phyloP scores from a whole-genome alignment of 1,140 invertebrate genomes.

The Sycophaga agraensis region DNA sequence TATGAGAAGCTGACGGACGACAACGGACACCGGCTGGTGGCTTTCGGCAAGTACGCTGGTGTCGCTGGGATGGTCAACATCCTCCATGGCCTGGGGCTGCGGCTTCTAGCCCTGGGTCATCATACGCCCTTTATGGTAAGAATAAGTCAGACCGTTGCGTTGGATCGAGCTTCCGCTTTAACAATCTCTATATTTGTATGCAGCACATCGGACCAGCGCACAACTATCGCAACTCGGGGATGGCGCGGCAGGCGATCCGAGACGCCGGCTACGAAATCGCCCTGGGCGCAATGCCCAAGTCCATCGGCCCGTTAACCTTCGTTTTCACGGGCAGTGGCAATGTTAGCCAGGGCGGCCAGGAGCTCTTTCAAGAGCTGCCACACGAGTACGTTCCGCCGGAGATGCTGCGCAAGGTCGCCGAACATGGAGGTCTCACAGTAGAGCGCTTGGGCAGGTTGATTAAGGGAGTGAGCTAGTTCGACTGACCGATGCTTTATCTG shows the following conservation, averaged over 20 bases:
- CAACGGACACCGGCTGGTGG: slow-evolving; percentile 87
- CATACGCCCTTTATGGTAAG: slow-evolving; percentile 98
- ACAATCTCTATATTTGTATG: not conserved
- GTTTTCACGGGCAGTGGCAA: slow-evolving; percentile 95
- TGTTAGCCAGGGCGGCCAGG: slow-evolving; percentile 89
- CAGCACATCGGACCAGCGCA: slow-evolving; percentile 97
- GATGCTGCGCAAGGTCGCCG: slow-evolving; percentile 91
- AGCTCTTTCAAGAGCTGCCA: slow-evolving; percentile 96
- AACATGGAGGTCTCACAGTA: slow-evolving; percentile 81
- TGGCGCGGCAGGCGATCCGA: slow-evolving; percentile 94
- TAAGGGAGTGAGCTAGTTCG: too few relatives aligned
- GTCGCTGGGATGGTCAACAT: slow-evolving; percentile 99
- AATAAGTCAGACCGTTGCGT: too few relatives aligned
- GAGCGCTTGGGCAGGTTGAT: too few relatives aligned
- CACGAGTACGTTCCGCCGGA: slow-evolving; percentile 96
- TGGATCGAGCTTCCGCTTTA: not conserved
- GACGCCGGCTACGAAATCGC: slow-evolving; percentile 99
- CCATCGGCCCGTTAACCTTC: slow-evolving; percentile 95
- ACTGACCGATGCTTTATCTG: too few relatives aligned
- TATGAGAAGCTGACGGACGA: slow-evolving; percentile 95
- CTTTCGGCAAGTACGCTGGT: slow-evolving; percentile 98
- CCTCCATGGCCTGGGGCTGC: slow-evolving; percentile 91
- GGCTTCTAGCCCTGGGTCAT: slow-evolving; percentile 93
- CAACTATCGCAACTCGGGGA: slow-evolving; percentile 96
- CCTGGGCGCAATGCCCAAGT: slow-evolving; percentile 95